Percentiles rank a stretch among this genome's conserved stretches.
These are phyloP conservation scores for Megathymus violae DNA, from an alignment of 1,140 invertebrate genomes.

Conservation along the genomic window DNA sequence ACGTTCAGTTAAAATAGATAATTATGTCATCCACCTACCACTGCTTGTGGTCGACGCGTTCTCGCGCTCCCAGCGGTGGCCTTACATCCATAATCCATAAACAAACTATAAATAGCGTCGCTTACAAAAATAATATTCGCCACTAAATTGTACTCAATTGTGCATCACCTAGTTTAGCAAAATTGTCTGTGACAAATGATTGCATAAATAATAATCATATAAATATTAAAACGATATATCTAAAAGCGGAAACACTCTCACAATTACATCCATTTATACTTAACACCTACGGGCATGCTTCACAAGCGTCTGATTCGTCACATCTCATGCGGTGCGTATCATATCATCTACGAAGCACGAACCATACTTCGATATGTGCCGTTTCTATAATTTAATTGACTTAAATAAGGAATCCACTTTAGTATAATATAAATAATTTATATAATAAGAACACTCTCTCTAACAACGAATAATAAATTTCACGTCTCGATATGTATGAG, in stretches of 20 bases:
- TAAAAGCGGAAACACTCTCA: not conserved
- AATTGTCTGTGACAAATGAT: slow-evolving; percentile 4
- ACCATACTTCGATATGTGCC: slow-evolving; percentile 40
- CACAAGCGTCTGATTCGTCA: slow-evolving; percentile 12
- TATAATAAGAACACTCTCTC: slow-evolving; percentile 48
- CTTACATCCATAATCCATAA: slow-evolving; percentile 5
- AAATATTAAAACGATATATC: slow-evolving; percentile 1
- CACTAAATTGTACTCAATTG: slow-evolving; percentile 30
- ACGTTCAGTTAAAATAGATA: slow-evolving; percentile 13
- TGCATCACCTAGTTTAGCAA: slow-evolving; percentile 15
- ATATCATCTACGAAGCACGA: slow-evolving; percentile 47
- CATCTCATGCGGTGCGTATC: not conserved
- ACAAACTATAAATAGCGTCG: slow-evolving; percentile 14
- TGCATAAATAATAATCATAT: not conserved
- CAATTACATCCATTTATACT: slow-evolving; percentile 12
- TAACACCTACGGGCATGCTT: slow-evolving; percentile 16
- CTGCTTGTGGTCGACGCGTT: not conserved
- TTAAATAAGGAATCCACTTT: slow-evolving; percentile 80
- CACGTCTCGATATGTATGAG: slow-evolving; percentile 76
- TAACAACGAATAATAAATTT: slow-evolving; percentile 63
- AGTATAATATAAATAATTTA: slow-evolving; percentile 68
- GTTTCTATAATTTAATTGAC: slow-evolving; percentile 76
- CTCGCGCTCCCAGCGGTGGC: not conserved
- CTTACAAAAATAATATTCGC: slow-evolving; percentile 28
- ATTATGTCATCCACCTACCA: slow-evolving; percentile 12